A percentile compares a stretch with the other conserved stretches of the same genome.
Evolutionary conservation across 1,140 invertebrate genomes (phyloP).

Genomic region (Drosophila eugracilis): DNA sequence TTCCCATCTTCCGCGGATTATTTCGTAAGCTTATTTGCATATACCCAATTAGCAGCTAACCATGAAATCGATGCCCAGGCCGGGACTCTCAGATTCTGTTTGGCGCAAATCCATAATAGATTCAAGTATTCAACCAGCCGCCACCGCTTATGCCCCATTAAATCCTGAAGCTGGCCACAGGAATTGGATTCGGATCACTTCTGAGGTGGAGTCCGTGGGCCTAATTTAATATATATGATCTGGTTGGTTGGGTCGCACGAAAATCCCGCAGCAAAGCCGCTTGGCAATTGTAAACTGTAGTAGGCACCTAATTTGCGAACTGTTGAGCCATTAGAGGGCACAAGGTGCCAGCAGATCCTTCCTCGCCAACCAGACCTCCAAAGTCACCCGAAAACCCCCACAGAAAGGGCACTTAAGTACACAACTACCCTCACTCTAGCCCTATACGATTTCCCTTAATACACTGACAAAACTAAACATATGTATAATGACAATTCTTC

Average conservation of each 20-base stretch:
- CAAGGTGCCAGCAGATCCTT: constrained; percentile 42
- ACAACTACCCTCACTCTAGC: constrained; percentile 27
- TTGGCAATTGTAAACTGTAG: constrained; percentile 68
- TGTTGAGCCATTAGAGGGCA: constrained; percentile 76
- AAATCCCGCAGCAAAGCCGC: constrained; percentile 65
- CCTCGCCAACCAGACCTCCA: background rate
- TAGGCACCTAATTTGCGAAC: constrained; percentile 80
- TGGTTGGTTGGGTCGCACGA: constrained; percentile 44
- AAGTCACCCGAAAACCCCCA: constrained; percentile 3
- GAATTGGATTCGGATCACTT: background rate
- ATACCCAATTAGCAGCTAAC: constrained; percentile 29
- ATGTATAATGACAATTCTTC: no score
- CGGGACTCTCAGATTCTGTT: constrained; percentile 4
- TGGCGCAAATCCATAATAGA: constrained; percentile 32
- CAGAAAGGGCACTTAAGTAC: constrained; percentile 58
- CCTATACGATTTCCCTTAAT: background rate
- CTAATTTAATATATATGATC: constrained; percentile 75
- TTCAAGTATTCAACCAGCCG: constrained; percentile 15
- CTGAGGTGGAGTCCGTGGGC: constrained; percentile 5
- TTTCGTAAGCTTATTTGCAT: constrained; percentile 22
- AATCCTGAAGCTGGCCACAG: constrained; percentile 12
- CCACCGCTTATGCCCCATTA: constrained; percentile 22
- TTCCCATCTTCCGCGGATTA: constrained; percentile 5
- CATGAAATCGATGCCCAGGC: constrained; percentile 33
- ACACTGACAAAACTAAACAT: background rate